Base-by-base conservation (phyloP, 2,888 invertebrate species). In the Diaperis boleti region DNA sequence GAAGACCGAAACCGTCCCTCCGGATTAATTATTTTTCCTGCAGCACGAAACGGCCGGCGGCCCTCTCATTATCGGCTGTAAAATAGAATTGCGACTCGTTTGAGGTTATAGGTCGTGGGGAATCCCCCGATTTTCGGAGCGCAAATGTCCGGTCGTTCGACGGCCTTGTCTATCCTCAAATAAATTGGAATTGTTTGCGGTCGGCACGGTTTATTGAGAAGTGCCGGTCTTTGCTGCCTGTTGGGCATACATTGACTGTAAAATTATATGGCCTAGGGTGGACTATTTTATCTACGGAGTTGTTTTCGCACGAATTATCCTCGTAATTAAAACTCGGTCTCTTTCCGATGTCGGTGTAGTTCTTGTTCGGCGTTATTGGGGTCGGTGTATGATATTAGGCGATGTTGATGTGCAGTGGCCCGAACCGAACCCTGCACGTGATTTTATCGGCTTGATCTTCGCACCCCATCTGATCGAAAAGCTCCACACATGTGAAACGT, bases 401-500 rank as follows among this genome's bases (percentile, higher is more conserved):
- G 72, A 74, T 67, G 71, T 68, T 72, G 72, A 74, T 70, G 67
- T 65, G 64, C 72, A 74, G 69, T 66, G 64, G 76, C 13, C 74
- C 77, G 72, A 57, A 63, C 59, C 61, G 49, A 68, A 20, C 47
- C 35, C 26, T 52, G 42, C 44, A 31, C 33, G 22, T 44, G 13
- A 64, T 37, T 26, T 57, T 11, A 49, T 47, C 39, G 20, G n/a
- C 20, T 20, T 33, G 42, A 35, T 54, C 60, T 39, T 65, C 62
- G 67, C 63, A 52, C 72, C 54, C 63, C 65, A 65, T 31, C 67
- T 68, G 77, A 68, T 64, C 72, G 70, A 61, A 52, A 45, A 57
- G 47, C 56, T 64, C 63, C 70, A 70, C 74, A 75, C 75, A 75
- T 74, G 76, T 74, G 75, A 73, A n/a, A 74, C 76, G 75, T 73